Conservation (phyloP, 2,888 invertebrate genomes). For the Dasypolia templi region DNA sequence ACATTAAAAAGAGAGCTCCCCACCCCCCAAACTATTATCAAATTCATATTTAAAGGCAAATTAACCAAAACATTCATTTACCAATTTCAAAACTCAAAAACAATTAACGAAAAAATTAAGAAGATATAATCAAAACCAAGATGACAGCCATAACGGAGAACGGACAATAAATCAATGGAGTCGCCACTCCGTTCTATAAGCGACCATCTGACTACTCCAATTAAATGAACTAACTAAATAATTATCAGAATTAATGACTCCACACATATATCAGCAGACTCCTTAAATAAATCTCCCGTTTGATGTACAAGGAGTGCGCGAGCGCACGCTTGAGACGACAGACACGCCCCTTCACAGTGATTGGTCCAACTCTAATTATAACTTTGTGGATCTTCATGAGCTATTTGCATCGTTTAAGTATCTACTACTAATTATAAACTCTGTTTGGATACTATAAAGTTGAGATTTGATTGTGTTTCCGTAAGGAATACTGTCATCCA, state of each 20-base stretch:
- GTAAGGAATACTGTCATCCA: constrained; percentile 85
- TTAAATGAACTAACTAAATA: constrained; percentile 88
- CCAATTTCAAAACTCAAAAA: constrained; percentile 56
- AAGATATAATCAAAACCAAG: constrained; percentile 61
- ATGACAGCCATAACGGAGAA: constrained; percentile 56
- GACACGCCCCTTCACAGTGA: constrained; percentile 82
- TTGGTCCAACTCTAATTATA: constrained; percentile 89
- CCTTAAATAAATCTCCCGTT: constrained; percentile 86
- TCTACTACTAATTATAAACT: constrained; percentile 64
- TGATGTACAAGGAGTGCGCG: constrained; percentile 79
- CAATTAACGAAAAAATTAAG: constrained; percentile 65
- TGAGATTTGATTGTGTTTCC: constrained; percentile 35
- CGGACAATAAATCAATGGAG: constrained; percentile 71
- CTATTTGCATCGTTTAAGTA: constrained; percentile 89
- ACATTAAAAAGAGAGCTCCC: neutral
- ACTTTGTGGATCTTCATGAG: constrained; percentile 79
- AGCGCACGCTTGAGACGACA: constrained; percentile 76
- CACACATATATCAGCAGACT: constrained; percentile 82
- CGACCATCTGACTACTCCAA: constrained; percentile 83
- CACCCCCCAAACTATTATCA: neutral
- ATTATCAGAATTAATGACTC: constrained; percentile 89
- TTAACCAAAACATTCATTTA: constrained; percentile 46
- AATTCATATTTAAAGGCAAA: constrained; percentile 1
- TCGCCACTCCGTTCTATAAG: constrained; percentile 64
- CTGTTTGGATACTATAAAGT: constrained; percentile 44